These are phyloP conservation scores for Danaus plexippus DNA, from an alignment of 1,140 invertebrate species.

Conservation along the genomic window DNA sequence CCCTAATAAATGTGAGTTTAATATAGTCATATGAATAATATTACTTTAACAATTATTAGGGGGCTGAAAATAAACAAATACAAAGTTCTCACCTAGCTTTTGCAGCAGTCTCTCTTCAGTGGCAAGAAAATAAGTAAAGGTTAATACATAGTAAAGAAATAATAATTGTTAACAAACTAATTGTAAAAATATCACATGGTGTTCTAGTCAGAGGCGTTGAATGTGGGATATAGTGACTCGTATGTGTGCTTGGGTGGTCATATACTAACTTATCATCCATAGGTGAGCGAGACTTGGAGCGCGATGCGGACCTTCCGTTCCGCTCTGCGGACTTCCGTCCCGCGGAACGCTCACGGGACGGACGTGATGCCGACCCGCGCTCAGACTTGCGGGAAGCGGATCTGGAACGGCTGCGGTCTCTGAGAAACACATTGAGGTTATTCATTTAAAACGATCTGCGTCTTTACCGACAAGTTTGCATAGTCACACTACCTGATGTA, in stretches of 20 bases:
- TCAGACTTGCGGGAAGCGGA: conserved; percentile 50
- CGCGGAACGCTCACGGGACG: conserved; percentile 34
- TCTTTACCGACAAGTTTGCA: too few relatives aligned
- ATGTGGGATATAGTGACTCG: too few relatives aligned
- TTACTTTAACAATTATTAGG: too few relatives aligned
- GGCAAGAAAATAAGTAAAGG: conserved; percentile 46
- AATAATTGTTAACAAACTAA: too few relatives aligned
- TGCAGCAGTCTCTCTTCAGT: conserved; percentile 36
- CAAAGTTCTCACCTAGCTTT: conserved; percentile 39
- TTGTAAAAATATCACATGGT: too few relatives aligned
- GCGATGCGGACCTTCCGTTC: conserved; percentile 64
- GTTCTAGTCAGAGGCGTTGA: too few relatives aligned
- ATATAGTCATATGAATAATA: too few relatives aligned
- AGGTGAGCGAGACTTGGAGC: conserved; percentile 64
- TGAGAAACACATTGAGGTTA: conserved; percentile 12
- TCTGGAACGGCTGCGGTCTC: conserved; percentile 55
- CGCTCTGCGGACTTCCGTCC: conserved; percentile 40
- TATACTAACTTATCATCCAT: conserved; percentile 2
- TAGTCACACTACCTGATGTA: too few relatives aligned
- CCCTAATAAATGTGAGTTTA: conserved; percentile 34
- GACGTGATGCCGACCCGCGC: conserved; percentile 32
- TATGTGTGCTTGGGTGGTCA: too few relatives aligned
- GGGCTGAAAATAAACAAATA: conserved; percentile 2
- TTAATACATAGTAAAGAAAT: conserved; percentile 29
- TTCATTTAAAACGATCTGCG: too few relatives aligned